Conservation (phyloP, 1,140 invertebrate genomes). For the Drosophila hydei region DNA sequence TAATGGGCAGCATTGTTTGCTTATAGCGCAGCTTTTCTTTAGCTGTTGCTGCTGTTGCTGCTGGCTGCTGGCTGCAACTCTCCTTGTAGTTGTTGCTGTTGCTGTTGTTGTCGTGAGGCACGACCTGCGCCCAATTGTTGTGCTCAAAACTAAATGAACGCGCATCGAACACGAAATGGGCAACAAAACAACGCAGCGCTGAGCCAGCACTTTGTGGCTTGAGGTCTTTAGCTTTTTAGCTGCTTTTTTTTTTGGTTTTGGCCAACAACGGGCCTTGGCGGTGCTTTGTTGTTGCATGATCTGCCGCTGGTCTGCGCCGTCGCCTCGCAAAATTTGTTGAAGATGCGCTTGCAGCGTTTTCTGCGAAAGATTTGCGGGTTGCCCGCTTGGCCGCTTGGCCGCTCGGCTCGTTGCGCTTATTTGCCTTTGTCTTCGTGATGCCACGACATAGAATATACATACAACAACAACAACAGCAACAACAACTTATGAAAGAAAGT, state of each 20-base stretch:
- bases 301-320: constrained; percentile 2
- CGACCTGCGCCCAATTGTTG: constrained; percentile 80
- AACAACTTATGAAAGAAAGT: constrained; percentile 68
- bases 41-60: constrained; percentile 39
- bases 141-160: constrained; percentile 74
- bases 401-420: constrained; percentile 70
- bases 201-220: constrained; percentile 27
- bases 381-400: constrained; percentile 6
- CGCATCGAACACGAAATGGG: constrained; percentile 75
- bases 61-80: constrained; percentile 16
- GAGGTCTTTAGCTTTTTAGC: constrained; percentile 28
- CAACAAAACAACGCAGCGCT: constrained; percentile 9
- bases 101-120: constrained; percentile 69
- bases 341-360: constrained; percentile 78
- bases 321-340: constrained; percentile 63
- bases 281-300: constrained; percentile 58
- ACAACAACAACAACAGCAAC: constrained; percentile 16
- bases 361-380: constrained; percentile 54
- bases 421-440: constrained; percentile 79
- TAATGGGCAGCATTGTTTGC: constrained; percentile 65
- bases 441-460: constrained; percentile 70
- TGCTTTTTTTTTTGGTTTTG: constrained; percentile 12
- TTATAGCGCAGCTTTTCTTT: too few relatives aligned
- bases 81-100: constrained; percentile 27
- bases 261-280: constrained; percentile 22